phyloP scores from a whole-genome alignment of 2,113 vertebrate species.

The Pyxicephalus adspersus region DNA sequence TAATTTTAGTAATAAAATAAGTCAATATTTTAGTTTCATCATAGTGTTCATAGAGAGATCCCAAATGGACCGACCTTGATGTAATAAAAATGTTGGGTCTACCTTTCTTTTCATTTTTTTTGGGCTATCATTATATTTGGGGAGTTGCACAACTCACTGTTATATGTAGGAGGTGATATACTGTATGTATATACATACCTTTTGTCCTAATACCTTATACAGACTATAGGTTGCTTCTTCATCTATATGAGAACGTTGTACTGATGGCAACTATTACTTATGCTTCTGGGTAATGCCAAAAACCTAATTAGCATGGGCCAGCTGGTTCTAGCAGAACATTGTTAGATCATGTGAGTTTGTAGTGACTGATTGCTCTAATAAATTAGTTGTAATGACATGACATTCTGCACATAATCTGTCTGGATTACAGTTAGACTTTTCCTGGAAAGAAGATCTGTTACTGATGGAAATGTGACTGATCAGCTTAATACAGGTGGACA shows the following conservation, averaged over 20 bases:
- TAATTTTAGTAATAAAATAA: too few relatives aligned
- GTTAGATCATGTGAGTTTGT: constrained; percentile 13
- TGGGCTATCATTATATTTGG: too few relatives aligned
- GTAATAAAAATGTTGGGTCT: too few relatives aligned
- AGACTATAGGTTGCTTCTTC: too few relatives aligned
- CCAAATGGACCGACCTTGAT: too few relatives aligned
- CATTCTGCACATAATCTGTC: not conserved
- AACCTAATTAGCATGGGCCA: constrained; percentile 19
- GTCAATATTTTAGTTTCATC: too few relatives aligned
- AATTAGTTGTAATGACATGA: constrained; percentile 21
- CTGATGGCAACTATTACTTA: not conserved
- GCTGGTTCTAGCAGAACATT: constrained; percentile 9
- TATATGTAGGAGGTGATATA: too few relatives aligned
- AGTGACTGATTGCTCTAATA: constrained; percentile 18
- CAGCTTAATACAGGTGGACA: not conserved
- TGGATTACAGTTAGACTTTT: not conserved
- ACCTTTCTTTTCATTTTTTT: too few relatives aligned
- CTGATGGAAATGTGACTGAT: constrained; percentile 21
- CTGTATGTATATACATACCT: too few relatives aligned
- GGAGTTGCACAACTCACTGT: too few relatives aligned
- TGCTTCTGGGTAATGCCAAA: constrained; percentile 5
- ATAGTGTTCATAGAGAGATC: too few relatives aligned
- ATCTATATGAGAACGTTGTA: not conserved
- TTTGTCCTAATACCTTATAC: too few relatives aligned
- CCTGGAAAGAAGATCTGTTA: not conserved